Evolutionary conservation across 1,140 invertebrate species (phyloP).

Genomic region (Kradibia gibbosae): DNA sequence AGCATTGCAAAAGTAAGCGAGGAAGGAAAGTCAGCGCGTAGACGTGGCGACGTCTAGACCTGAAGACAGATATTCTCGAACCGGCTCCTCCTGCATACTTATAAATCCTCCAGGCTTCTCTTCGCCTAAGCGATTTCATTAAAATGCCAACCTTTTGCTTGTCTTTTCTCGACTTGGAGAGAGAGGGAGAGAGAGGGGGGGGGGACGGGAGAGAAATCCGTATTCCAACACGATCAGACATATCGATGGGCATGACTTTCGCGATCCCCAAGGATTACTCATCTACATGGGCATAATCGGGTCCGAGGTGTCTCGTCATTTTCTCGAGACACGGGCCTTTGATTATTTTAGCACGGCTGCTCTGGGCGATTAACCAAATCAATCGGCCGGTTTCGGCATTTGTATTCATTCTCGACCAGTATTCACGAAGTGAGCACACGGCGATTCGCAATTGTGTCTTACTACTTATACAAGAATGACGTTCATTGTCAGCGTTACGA

Average conservation of each 20-base stretch:
- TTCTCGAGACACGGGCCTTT: not conserved
- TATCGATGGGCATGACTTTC: not conserved
- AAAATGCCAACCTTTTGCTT: not conserved
- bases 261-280: not conserved
- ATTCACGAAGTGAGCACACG: not conserved
- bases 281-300: not conserved
- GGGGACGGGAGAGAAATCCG: not conserved
- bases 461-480: not conserved
- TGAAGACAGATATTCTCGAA: not conserved
- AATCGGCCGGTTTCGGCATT: too few species aligned
- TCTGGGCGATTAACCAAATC: not conserved
- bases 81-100: not conserved
- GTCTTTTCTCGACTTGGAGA: not conserved
- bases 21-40: not conserved
- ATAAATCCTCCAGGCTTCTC: not conserved
- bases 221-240: not conserved
- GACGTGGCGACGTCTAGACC: not conserved
- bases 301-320: not conserved
- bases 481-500: not conserved
- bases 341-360: not conserved
- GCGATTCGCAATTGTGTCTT: slow-evolving; percentile 4
- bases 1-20: not conserved
- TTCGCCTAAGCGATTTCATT: not conserved
- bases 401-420: not conserved
- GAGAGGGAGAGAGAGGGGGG: not conserved